Evolutionary conservation across 2,113 vertebrate genomes (phyloP), one percentile per base, ranked within the genome.

Genomic region (Morone chrysops): DNA sequence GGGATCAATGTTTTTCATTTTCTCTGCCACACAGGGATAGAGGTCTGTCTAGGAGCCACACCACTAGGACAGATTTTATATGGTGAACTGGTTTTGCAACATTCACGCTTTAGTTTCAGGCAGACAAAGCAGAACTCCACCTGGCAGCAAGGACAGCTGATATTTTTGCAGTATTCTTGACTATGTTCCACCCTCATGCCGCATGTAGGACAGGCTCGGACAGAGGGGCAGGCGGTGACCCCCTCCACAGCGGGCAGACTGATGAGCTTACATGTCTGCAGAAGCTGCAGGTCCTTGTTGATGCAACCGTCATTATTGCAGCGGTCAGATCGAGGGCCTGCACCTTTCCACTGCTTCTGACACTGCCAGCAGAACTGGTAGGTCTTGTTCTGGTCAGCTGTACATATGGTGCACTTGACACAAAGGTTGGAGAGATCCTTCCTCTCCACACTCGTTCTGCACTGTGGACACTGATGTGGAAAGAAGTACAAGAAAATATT

Each of bases 331-430:
- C 84, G 87, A 8, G 62, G 83, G 0, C 5, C 81, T 0, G n/a
- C 0, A 61, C 92, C 93, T 65, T 92, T 94, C 95, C 95, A 95
- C 0, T 45, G 1, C 47, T 41, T 88, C 31, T 18, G 51, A 71
- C 95, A 95, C 77, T 92, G 93, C 94, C 95, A 95, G 74, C 94
- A 95, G 75, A 95, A 95, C 36, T 88, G 47, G 51, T 67, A 87
- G 8, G 1, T 7, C 31, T 54, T 65, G 43, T 75, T 83, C 65
- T 25, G 72, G 10, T 78, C 81, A 0, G 88, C 80, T 3, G 83
- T 66, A 0, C 89, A 89, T 7, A 91, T 18, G 16, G 47, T 38
- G 59, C 89, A 91, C 25, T 1, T 0, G 7, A 83, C 87, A 22
- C 90, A 87, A 45, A 91, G 87, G 67, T 77, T 89, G 36, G 82